Percentiles rank a stretch among this genome's conserved stretches.
These are phyloP conservation scores for Cephus rjabovi DNA, from an alignment of 2,888 invertebrate species.

Conservation along the genomic window DNA sequence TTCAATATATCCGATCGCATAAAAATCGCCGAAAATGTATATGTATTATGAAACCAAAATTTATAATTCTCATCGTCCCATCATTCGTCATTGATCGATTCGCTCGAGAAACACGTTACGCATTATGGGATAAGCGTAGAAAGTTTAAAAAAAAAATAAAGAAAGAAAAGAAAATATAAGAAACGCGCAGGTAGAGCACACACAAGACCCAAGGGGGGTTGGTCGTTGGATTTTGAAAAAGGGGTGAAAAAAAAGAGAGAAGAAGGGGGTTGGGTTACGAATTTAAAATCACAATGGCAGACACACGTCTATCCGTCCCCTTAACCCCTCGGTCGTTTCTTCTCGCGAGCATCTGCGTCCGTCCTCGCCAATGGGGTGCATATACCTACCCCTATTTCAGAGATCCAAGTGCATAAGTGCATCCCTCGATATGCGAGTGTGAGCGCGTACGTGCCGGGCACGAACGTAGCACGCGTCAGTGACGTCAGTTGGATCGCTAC, in stretches of 20 bases:
- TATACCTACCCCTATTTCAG: too few species aligned
- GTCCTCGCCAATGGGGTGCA: conserved; percentile 14
- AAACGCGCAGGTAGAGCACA: too few species aligned
- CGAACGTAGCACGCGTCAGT: conserved; percentile 41
- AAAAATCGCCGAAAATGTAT: rapidly evolving
- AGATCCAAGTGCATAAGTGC: too few species aligned
- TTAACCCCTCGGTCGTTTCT: conserved; percentile 22
- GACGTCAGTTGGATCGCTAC: conserved; percentile 17
- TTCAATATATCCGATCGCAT: too few species aligned
- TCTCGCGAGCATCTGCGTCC: conserved; percentile 51
- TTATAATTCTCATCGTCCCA: too few species aligned
- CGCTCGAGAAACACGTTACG: too few species aligned
- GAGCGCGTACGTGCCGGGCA: conserved; percentile 32
- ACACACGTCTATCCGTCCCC: conserved; percentile 56
- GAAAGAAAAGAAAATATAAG: too few species aligned
- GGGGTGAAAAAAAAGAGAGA: conserved; percentile 25
- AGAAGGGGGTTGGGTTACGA: conserved; percentile 47
- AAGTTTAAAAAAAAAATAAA: too few species aligned
- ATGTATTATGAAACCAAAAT: too few species aligned
- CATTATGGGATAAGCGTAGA: not conserved
- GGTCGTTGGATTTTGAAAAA: too few species aligned
- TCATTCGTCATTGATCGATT: too few species aligned
- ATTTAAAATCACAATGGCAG: conserved; percentile 65
- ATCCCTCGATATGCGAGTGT: not conserved
- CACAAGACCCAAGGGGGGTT: not conserved